Evolutionary conservation across 1,140 invertebrate species (phyloP), one percentile per base, ranked within the genome.

Genomic region (Drosophila chauvacae): DNA sequence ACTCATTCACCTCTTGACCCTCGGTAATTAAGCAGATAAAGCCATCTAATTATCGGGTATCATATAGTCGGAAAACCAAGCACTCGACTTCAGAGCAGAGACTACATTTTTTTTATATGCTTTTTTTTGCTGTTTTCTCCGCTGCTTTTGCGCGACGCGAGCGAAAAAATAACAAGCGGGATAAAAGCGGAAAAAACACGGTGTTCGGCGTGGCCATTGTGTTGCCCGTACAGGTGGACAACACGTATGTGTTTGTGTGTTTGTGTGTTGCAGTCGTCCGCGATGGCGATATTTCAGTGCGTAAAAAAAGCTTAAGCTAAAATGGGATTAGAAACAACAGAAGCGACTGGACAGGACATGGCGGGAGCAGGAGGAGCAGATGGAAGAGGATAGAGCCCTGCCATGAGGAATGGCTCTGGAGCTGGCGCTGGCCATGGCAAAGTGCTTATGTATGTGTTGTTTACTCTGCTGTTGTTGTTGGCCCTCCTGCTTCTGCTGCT

Each of bases 261-360:
- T n/a, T 20, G 26, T 26, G 26, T 26, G 4, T 26, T 26, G 26
- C 28, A 39, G 50, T 69, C n/a, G 26, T 26, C 5, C 33, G 48
- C 45, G 66, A 58, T 42, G 44, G 64, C 53, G 69, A 79, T 78
- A 70, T 71, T 82, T 50, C 65, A 50, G 65, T 81, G 71, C 47
- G 76, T 70, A 77, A 88, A 63, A 85, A 87, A 87, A 77, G 77
- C 84, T 88, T 90, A 71, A 90, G 84, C 84, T 69, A 84, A 84
- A 88, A 90, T 88, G 85, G 85, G 81, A 88, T 90, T 90, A 90
- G 72, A 77, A 88, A 62, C 84, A 87, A 77, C 79, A 63, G 62
- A 60, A 28, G 75, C 35, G 53, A 56, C 53, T 56, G 59, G 55
- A 62, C 63, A 78, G 47, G 41, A 56, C 69, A 30, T 44, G 16